Conservation (phyloP, 2,888 invertebrate species). For the Kuschelorhynchus macadamiae region DNA sequence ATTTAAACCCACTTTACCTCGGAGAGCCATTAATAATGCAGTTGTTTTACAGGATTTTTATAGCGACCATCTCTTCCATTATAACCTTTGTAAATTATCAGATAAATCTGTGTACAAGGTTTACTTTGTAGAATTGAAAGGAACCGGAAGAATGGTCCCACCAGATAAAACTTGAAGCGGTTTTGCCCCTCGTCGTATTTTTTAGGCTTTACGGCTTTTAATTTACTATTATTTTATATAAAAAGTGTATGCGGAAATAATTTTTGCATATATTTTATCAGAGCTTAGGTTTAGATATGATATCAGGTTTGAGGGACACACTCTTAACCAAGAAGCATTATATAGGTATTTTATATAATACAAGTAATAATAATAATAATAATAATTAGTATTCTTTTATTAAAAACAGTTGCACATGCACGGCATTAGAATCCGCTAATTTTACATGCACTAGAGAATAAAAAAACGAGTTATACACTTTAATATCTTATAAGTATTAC, state of each 20-base stretch:
- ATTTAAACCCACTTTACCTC: conserved; percentile 58
- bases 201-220: not conserved
- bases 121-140: conserved; percentile 21
- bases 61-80: conserved; percentile 14
- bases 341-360: too few species aligned
- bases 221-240: not conserved
- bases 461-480: too few species aligned
- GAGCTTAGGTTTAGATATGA: too few species aligned
- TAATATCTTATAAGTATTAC: too few species aligned
- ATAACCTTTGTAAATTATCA: conserved; percentile 33
- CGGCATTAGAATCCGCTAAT: too few species aligned
- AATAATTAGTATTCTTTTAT: too few species aligned
- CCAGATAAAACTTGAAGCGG: not conserved
- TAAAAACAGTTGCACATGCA: too few species aligned
- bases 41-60: conserved; percentile 45
- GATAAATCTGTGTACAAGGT: conserved; percentile 36
- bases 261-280: not conserved
- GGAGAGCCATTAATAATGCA: conserved; percentile 48
- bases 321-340: too few species aligned
- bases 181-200: not conserved
- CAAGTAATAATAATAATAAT: too few species aligned
- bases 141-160: conserved; percentile 6
- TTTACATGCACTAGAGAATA: too few species aligned
- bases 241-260: not conserved
- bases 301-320: too few species aligned